Base-by-base conservation (phyloP, 2,113 vertebrate genomes). In the Phaetusa simplex region DNA sequence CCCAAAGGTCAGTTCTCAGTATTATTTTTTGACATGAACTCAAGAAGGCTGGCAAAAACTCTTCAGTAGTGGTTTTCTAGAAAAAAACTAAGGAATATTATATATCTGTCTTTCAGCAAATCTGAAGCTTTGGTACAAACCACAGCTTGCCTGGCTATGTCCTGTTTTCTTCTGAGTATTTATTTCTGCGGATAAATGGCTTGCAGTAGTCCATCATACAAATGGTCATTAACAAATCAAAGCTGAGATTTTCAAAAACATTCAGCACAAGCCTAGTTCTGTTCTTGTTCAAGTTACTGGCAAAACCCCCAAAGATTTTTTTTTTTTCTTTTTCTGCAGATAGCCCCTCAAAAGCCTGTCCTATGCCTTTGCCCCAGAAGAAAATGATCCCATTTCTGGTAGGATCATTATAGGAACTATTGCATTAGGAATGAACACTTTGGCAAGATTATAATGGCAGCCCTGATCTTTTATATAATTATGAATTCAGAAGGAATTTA, bases 31-130 rank as follows among this genome's bases (percentile, higher is more conserved):
- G 42, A 91, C 45, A 56, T 77, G 45, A 76, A 91, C 86, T 88
- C 56, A 42, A 85, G 88, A 47, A 88, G n/a, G 30, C 50, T 91
- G 73, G 86, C 82, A 93, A 93, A 93, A 96, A 47, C 23, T 62
- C 87, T 73, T 94, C 82, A 78, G 89, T 78, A 94, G 73, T 85
- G 95, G 38, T 93, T 97, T 97, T 97, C 71, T 52, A 73, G 56
- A 66, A 94, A 90, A 92, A 95, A 52, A 29, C 1, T 5, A 38
- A 91, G 61, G 74, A 88, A 91, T 97, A 96, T 95, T 96, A 88
- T 80, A 78, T 87, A 93, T 90, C 81, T 85, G 73, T 93, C 78
- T 90, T 93, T 93, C 91, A 91, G 91, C 79, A 97, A 96, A 95
- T 93, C 71, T 59, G 87, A 94, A 94, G 50, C 89, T 91, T 93